Percentiles rank a stretch among this genome's conserved stretches.
These are phyloP conservation scores for Alexandromys fortis DNA, from an alignment of 2,113 vertebrate species.

Conservation along the genomic window DNA sequence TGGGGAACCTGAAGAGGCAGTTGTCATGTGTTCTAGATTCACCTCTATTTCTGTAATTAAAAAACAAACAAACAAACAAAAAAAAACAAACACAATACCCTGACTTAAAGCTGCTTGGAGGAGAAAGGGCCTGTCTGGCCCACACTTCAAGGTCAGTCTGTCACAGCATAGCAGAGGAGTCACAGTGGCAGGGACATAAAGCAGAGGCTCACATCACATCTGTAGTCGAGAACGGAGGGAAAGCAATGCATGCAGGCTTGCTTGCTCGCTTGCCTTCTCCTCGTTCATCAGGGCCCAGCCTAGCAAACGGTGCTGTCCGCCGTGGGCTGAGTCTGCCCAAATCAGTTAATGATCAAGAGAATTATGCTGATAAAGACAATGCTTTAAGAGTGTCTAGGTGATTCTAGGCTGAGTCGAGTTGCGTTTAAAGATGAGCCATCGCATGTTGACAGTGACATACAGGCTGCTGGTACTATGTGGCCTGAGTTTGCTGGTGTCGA, in stretches of 20 bases:
- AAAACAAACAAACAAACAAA: too few relatives aligned
- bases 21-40: not conserved
- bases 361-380: not conserved
- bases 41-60: not conserved
- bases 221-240: not conserved
- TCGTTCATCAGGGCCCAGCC: not conserved
- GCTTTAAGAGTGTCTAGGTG: not conserved
- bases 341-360: not conserved
- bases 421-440: not conserved
- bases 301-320: not conserved
- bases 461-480: not conserved
- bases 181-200: not conserved
- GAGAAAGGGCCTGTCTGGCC: not conserved
- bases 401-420: not conserved
- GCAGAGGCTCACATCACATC: not conserved
- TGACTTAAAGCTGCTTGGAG: not conserved
- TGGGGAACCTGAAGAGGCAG: not conserved
- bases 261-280: not conserved
- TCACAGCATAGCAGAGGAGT: not conserved
- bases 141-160: not conserved
- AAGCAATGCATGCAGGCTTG: not conserved
- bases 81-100: not conserved
- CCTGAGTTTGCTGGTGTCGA: not conserved
- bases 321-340: too few relatives aligned
- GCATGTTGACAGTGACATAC: not conserved